Evolutionary conservation across 2,888 invertebrate species (phyloP).

Genomic region (Hanleya hanleyi): DNA sequence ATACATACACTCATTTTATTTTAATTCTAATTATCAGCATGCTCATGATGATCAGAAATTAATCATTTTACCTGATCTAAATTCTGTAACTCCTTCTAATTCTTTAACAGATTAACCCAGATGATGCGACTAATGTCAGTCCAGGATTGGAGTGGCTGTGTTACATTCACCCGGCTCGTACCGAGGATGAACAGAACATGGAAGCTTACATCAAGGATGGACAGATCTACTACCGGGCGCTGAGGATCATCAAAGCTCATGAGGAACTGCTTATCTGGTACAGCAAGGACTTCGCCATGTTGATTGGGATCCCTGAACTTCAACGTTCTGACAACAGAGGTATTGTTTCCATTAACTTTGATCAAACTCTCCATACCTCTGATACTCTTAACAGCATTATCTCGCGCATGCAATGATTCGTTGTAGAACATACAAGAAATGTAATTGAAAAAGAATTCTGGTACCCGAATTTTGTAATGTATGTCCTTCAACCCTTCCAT

Average conservation of each 20-base stretch:
- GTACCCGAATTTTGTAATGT: too few species aligned
- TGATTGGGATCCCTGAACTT: slow-evolving; percentile 60
- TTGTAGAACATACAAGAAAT: background rate
- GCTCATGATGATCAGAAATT: too few species aligned
- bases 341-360: background rate
- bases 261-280: slow-evolving; percentile 73
- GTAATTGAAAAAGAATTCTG: too few species aligned
- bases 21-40: too few species aligned
- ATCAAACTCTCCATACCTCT: background rate
- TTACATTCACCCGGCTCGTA: slow-evolving; percentile 69
- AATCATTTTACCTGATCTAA: too few species aligned
- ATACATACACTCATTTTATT: too few species aligned
- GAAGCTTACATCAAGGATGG: slow-evolving; percentile 69
- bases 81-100: too few species aligned
- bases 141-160: slow-evolving; percentile 67
- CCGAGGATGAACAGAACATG: slow-evolving; percentile 71
- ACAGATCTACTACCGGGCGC: slow-evolving; percentile 67
- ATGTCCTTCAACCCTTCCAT: too few species aligned
- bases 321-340: slow-evolving; percentile 19
- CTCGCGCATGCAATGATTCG: background rate
- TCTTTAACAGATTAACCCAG: slow-evolving; percentile 44
- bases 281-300: slow-evolving; percentile 66
- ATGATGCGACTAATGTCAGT: slow-evolving; percentile 37
- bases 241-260: slow-evolving; percentile 61
- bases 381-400: background rate